Evolutionary conservation across 2,797 vertebrate species (phyloP), one percentile per base, ranked within the genome.

Genomic region (Pogoniulus pusillus): DNA sequence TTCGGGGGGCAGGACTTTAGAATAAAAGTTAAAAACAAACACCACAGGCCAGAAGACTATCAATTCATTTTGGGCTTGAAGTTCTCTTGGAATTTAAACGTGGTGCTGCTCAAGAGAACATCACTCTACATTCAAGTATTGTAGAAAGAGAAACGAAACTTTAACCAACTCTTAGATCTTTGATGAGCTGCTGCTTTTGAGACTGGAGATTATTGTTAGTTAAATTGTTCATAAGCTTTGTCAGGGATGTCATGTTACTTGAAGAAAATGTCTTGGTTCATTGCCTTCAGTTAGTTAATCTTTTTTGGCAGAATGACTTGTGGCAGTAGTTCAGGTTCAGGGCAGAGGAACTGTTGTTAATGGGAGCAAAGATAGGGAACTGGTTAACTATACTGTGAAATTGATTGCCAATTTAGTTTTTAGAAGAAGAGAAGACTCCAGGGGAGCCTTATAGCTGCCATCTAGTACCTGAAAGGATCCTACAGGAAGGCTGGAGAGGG

Each of bases 241-340:
- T 98, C 98, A 98, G 98, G 98, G 98, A 98, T 97, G 97, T 97
- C 92, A 83, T 80, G 96, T 98, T 98, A 98, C 98, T 98, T 98
- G 98, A 98, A 98, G 96, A 98, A 95, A 94, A 98, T 96, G 96
- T 97, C 96, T 97, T 98, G 97, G 29, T 66, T 85, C 47, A 35
- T 41, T 60, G 85, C 71, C 76, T 77, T 72, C 71, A 32, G 54
- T 63, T 6, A 16, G 19, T 26, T 86, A 12, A 43, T 59, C 75
- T 81, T 73, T 60, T 65, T 27, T 32, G 30, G 63, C 71, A 59
- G 34, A 49, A 16, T n/a, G 16, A 16, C 66, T 80, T 75, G 57
- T 54, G 59, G 32, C 30, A 62, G 60, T 75, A 87, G 73, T 74
- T 71, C 16, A 47, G 32, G 10, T 13, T 78, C 27, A 32, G 69